Evolutionary conservation across 2,888 invertebrate species (phyloP), one percentile per base, ranked within the genome.

Genomic region (Liodrosophila aerea): DNA sequence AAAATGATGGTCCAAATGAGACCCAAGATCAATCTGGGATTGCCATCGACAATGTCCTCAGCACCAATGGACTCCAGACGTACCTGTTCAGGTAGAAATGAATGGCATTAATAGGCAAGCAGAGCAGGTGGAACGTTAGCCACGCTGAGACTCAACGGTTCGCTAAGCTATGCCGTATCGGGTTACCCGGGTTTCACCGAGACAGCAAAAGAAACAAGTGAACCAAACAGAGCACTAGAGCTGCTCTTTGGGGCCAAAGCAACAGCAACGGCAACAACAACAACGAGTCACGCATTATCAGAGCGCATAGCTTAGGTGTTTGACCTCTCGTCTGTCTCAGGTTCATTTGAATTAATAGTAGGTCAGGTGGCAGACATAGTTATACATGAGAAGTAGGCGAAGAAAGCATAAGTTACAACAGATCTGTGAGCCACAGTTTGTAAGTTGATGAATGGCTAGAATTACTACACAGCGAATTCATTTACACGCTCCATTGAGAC

Each of bases 1-100:
- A 99, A 92, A 91, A 99, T 99, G 88, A 99, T 99, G 63, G 99
- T 99, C 99, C 99, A 99, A 78, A 99, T 98, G 49, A 99, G 93
- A 81, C 99, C 99, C 71, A 99, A 93, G 89, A 99, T 99, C 71
- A 99, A 93, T 45, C 98, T 93, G 37, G 97, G 98, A 92, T 99
- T 99, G 29, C 98, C 97, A 90, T 99, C 99, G 66, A 98, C 98
- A 74, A 99, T 99, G 90, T 99, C 99, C 91, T 99, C 98, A 11
- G 99, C 98, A 70, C 99, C 99, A 87, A 99, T 99, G 86, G 98
- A 98, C 92, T 99, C 99, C 90, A 99, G 91, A 44, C 98, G 95
- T 61, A 99, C 97, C 97, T 97, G 89, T 44, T 15, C 9, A 29
- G 11, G 29, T 36, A 31, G 40, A 7, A 1, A 9, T 16, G 18